Evolutionary conservation across 2,888 invertebrate species (phyloP).

Genomic region (Drosophila atripex): DNA sequence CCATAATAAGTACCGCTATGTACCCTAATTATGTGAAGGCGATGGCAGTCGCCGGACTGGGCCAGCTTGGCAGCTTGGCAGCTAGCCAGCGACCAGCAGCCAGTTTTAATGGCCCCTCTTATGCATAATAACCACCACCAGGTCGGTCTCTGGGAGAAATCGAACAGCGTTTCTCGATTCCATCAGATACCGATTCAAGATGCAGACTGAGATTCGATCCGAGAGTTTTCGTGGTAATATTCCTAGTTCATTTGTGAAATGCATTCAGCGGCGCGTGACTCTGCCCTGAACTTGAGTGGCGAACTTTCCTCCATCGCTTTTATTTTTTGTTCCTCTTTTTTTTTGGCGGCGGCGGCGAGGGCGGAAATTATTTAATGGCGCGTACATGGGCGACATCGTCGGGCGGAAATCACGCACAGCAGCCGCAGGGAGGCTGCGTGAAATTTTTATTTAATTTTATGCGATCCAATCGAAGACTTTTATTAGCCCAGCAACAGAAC

Average conservation of each 20-base stretch:
- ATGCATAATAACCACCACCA: slow-evolving; percentile 59
- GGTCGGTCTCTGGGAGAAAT: slow-evolving; percentile 29
- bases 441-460: slow-evolving; percentile 71
- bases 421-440: slow-evolving; percentile 54
- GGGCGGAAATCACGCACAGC: slow-evolving; percentile 78
- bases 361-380: slow-evolving; percentile 82
- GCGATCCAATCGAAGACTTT: slow-evolving; percentile 46
- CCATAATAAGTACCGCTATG: slow-evolving; percentile 81
- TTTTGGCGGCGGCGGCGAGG: slow-evolving; percentile 49
- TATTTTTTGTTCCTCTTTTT: slow-evolving; percentile 4
- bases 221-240: slow-evolving; percentile 51
- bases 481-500: slow-evolving; percentile 30
- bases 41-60: slow-evolving; percentile 40
- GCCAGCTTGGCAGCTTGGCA: background rate
- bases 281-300: slow-evolving; percentile 31
- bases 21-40: slow-evolving; percentile 77
- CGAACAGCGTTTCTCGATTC: slow-evolving; percentile 43
- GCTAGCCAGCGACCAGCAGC: slow-evolving; percentile 40
- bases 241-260: slow-evolving; percentile 74
- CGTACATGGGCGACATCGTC: slow-evolving; percentile 67
- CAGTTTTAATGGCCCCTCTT: slow-evolving; percentile 63
- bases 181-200: slow-evolving; percentile 45
- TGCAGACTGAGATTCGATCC: slow-evolving; percentile 37
- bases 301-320: slow-evolving; percentile 7
- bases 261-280: slow-evolving; percentile 62